phyloP scores from a whole-genome alignment of 2,113 vertebrate species.

The Rhinolophus ferrumequinum region DNA sequence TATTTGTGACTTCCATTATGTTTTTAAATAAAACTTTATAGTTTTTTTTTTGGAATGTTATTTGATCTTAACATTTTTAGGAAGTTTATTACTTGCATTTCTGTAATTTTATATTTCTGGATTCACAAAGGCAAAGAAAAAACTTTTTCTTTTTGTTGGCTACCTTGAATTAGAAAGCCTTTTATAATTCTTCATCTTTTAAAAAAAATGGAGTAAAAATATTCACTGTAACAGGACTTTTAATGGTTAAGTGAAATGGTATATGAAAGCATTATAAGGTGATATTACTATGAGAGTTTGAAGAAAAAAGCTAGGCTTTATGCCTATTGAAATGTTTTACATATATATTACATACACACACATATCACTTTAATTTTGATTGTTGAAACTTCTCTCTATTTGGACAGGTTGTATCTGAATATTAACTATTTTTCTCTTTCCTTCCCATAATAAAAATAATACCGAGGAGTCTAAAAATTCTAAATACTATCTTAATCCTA shows the following conservation, averaged over 20 bases:
- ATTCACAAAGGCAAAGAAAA: background rate
- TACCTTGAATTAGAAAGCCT: background rate
- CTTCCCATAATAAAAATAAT: background rate
- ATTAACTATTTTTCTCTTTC: background rate
- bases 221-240: background rate
- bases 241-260: background rate
- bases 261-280: background rate
- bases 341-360: too few species aligned
- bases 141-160: background rate
- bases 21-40: background rate
- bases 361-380: background rate
- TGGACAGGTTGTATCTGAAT: background rate
- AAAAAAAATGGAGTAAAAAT: background rate
- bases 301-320: background rate
- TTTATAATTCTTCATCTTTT: background rate
- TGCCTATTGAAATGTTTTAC: background rate
- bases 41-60: background rate
- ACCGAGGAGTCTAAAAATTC: background rate
- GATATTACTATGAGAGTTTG: background rate
- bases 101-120: background rate
- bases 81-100: background rate
- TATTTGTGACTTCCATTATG: background rate
- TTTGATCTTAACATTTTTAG: background rate
- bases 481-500: too few species aligned
- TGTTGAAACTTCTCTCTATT: background rate